Percentiles rank a stretch among this genome's conserved stretches.
phyloP scores from a whole-genome alignment of 64 coral and sea anemone species.

The Hydrozoanthus tunicans region DNA sequence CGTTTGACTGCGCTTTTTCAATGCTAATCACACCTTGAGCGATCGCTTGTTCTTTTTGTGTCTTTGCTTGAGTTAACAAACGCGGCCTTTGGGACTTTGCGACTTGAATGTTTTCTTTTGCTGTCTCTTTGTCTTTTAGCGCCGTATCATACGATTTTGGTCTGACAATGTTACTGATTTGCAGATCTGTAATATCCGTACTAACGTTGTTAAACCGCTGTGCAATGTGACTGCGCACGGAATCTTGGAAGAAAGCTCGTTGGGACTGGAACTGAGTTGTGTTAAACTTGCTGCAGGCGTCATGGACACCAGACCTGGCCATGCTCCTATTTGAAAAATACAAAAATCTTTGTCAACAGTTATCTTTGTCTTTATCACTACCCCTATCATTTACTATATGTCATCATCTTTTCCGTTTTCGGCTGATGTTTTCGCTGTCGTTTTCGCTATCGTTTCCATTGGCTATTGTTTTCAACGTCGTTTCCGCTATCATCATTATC shows the following conservation, averaged over 20 bases:
- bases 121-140: no score
- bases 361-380: no score
- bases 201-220: constrained; percentile 60
- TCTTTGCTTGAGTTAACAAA: constrained; percentile 48
- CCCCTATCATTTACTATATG: no score
- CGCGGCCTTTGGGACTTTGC: constrained; percentile 77
- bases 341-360: not conserved
- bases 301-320: constrained; percentile 65
- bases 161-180: no score
- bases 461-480: no score
- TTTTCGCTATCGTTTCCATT: no score
- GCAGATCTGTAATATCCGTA: no score
- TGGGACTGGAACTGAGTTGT: constrained; percentile 73
- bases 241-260: constrained; percentile 73
- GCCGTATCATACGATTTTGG: no score
- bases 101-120: no score
- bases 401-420: no score
- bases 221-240: constrained; percentile 58
- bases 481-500: no score
- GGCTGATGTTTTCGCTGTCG: no score
- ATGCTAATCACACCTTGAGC: constrained; percentile 69
- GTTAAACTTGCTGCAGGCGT: constrained; percentile 91
- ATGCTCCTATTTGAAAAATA: constrained; percentile 41
- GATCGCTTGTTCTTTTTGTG: constrained; percentile 67
- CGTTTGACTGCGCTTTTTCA: constrained; percentile 63